These are phyloP conservation scores for Nicator chloris DNA, from an alignment of 2,113 vertebrate genomes.

Conservation along the genomic window DNA sequence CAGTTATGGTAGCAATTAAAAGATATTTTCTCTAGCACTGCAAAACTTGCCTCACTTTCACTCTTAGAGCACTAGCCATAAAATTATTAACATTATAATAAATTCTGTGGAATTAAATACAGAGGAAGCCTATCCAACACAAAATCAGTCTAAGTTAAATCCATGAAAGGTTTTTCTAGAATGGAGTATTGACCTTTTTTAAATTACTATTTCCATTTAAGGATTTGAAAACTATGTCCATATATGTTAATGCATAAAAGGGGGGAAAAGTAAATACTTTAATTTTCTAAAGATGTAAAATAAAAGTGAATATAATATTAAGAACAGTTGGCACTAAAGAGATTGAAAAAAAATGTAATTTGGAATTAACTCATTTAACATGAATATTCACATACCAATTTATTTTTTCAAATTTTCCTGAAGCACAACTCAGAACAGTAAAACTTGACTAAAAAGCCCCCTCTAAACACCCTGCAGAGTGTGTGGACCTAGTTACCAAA, in stretches of 20 bases:
- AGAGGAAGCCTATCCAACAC: background rate
- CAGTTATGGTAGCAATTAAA: background rate
- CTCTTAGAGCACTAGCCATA: background rate
- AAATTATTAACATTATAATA: background rate
- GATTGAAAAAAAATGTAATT: background rate
- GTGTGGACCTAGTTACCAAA: background rate
- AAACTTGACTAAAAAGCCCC: background rate
- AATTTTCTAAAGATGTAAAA: background rate
- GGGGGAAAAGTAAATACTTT: background rate
- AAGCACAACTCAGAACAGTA: background rate
- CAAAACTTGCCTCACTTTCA: background rate
- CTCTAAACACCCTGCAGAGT: background rate
- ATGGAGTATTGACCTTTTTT: background rate
- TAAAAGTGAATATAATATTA: background rate
- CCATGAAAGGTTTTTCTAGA: background rate
- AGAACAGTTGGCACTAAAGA: background rate
- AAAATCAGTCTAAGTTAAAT: background rate
- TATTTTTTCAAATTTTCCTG: background rate
- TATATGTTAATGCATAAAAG: background rate
- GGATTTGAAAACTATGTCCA: background rate
- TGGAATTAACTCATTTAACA: background rate
- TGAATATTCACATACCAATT: background rate
- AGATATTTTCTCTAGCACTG: background rate
- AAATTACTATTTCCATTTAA: background rate
- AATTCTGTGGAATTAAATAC: background rate